Conservation (phyloP, 2,797 vertebrate genomes). For the Sardinella longiceps region DNA sequence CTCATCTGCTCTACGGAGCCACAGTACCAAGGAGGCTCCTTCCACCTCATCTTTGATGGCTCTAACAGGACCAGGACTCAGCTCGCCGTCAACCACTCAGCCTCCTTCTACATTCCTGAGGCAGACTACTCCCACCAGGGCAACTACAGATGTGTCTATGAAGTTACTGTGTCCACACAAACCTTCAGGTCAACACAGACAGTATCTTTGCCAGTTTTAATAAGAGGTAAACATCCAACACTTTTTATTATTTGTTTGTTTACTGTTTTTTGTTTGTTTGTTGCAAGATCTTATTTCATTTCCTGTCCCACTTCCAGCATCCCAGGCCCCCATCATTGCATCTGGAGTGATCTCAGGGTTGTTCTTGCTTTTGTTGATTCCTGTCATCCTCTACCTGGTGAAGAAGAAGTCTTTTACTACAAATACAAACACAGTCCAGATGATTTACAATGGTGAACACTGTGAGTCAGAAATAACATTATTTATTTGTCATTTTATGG, state of each 20-base stretch:
- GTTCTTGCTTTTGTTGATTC: background rate
- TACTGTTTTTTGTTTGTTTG: background rate
- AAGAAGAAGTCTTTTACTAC: background rate
- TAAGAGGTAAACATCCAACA: slow-evolving; percentile 29
- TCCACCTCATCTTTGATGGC: slow-evolving; percentile 58
- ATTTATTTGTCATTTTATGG: no score
- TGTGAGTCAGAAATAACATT: background rate
- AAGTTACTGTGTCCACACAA: background rate
- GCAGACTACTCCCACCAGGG: background rate
- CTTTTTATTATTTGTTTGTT: no score
- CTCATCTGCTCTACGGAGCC: slow-evolving; percentile 67
- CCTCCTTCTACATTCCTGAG: slow-evolving; percentile 17
- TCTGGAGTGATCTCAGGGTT: slow-evolving; percentile 12
- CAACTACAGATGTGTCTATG: slow-evolving; percentile 13
- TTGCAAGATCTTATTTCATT: background rate
- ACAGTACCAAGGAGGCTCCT: slow-evolving; percentile 60
- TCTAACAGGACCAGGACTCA: slow-evolving; percentile 26
- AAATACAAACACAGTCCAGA: no score
- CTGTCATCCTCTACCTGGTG: background rate
- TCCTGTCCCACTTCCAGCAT: background rate
- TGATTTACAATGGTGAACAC: no score
- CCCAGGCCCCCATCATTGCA: background rate
- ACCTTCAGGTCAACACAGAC: background rate
- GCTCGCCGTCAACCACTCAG: background rate
- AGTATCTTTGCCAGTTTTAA: background rate